phyloP scores from a whole-genome alignment of 92 coral and sea anemone genomes.

The Palythoa heliodiscus region DNA sequence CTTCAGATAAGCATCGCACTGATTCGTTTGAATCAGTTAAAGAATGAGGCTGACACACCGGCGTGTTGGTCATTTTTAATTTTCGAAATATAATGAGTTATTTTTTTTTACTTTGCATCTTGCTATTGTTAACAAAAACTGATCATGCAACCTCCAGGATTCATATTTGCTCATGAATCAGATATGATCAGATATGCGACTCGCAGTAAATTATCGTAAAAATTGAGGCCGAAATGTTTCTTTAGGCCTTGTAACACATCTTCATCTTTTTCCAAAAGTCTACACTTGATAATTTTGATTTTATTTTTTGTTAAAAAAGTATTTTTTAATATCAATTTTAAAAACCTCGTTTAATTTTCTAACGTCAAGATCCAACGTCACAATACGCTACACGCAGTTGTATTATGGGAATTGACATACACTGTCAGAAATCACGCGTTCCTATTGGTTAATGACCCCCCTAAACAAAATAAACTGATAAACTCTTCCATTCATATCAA shows the following conservation, averaged over 20 bases:
- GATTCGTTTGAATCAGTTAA: too few relatives aligned
- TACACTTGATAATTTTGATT: background rate
- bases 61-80: too few relatives aligned
- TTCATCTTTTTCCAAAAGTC: background rate
- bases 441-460: conserved; percentile 2
- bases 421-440: background rate
- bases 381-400: background rate
- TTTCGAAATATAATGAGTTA: too few relatives aligned
- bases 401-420: background rate
- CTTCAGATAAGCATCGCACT: background rate
- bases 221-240: too few relatives aligned
- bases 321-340: background rate
- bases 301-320: background rate
- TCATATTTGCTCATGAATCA: too few relatives aligned
- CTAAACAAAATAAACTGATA: conserved; percentile 10
- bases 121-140: background rate
- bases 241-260: too few relatives aligned
- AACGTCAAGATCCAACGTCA: background rate
- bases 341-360: background rate
- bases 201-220: too few relatives aligned
- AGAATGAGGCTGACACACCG: too few relatives aligned
- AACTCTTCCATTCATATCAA: conserved; percentile 13
- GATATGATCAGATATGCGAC: too few relatives aligned
- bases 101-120: background rate
- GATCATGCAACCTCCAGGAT: too few relatives aligned